phyloP scores from a whole-genome alignment of 2,113 vertebrate genomes.

The Chauna torquata region DNA sequence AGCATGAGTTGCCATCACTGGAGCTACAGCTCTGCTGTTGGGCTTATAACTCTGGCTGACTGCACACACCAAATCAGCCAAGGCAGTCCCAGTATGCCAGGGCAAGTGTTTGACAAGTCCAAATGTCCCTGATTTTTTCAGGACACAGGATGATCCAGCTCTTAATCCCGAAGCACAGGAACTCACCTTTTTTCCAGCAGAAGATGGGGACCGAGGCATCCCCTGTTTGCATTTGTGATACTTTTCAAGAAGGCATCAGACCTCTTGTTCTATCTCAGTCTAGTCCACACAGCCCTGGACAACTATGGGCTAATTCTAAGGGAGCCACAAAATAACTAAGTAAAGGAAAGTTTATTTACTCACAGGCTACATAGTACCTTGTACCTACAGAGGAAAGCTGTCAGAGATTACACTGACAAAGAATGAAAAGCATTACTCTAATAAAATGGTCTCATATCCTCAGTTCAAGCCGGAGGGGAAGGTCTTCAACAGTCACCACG shows the following conservation, averaged over 20 bases:
- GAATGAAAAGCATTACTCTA: neutral
- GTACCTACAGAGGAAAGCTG: neutral
- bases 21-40: neutral
- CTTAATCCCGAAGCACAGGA: neutral
- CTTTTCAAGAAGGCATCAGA: neutral
- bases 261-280: rapidly evolving
- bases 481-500: neutral
- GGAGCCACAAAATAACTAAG: neutral
- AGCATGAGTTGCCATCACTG: neutral
- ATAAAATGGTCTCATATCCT: neutral
- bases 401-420: neutral
- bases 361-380: neutral
- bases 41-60: neutral
- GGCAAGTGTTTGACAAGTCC: neutral
- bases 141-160: neutral
- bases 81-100: neutral
- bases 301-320: neutral
- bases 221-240: neutral
- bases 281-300: neutral
- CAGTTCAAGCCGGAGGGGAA: neutral
- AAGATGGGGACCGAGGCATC: neutral
- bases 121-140: neutral
- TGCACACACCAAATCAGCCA: neutral
- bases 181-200: neutral
- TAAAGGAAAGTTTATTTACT: neutral